phyloP scores from a whole-genome alignment of 2,113 vertebrate genomes.

The Phrynosoma blainvillii region DNA sequence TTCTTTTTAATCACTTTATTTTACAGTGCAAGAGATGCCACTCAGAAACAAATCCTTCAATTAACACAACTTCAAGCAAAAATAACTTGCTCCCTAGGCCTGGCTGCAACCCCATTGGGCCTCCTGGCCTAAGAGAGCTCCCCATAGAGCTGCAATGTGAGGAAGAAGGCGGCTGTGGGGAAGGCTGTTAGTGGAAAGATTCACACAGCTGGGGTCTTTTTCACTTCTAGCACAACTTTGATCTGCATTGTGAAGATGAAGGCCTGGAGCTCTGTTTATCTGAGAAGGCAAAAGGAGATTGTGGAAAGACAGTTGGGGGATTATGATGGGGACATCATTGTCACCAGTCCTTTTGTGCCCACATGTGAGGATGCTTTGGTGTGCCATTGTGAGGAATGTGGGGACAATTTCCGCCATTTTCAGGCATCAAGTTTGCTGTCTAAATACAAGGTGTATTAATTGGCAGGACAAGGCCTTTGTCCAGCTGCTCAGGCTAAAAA shows the following conservation, averaged over 20 bases:
- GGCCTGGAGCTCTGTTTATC: constrained; percentile 11
- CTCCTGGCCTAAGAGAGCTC: background rate
- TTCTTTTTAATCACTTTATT: too few relatives aligned
- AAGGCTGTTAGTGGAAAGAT: background rate
- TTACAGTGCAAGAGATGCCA: too few relatives aligned
- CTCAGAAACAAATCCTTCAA: too few relatives aligned
- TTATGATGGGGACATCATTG: background rate
- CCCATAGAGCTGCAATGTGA: background rate
- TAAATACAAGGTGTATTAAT: constrained; percentile 19
- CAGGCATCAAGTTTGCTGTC: constrained; percentile 17
- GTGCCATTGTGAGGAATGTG: background rate
- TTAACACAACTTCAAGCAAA: too few relatives aligned
- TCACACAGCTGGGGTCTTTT: background rate
- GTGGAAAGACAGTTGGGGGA: background rate
- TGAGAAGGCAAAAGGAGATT: constrained; percentile 28
- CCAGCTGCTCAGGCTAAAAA: constrained; percentile 30
- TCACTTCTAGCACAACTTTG: constrained; percentile 11
- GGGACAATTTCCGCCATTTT: background rate
- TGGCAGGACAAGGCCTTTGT: constrained; percentile 27
- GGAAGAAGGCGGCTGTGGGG: constrained; percentile 15
- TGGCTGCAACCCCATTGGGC: background rate
- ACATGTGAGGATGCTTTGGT: background rate
- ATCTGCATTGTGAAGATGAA: constrained; percentile 15
- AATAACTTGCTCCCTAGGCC: background rate
- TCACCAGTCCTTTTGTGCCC: background rate